A percentile compares a stretch with the other conserved stretches of the same genome.
phyloP scores from a whole-genome alignment of 2,113 vertebrate species.

The Nesogale talazaci region DNA sequence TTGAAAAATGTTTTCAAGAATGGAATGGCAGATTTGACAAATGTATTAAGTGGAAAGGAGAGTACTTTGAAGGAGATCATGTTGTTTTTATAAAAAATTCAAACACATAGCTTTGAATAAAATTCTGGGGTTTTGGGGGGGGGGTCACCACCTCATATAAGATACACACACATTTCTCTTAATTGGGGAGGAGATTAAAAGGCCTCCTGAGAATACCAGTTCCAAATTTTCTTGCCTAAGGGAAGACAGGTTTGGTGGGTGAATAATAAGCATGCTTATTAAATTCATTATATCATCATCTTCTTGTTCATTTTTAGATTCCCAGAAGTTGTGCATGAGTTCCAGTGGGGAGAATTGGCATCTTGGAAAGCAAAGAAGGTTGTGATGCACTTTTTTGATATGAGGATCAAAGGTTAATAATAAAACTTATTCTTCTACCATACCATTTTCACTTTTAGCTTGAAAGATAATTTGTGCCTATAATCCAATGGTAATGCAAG shows the following conservation, averaged over 20 bases:
- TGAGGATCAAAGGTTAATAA: slow-evolving; percentile 71
- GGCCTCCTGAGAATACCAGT: background rate
- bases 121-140: too few species aligned
- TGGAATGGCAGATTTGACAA: too few species aligned
- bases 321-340: slow-evolving; percentile 52
- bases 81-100: too few species aligned
- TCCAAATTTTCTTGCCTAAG: slow-evolving; percentile 20
- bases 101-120: too few species aligned
- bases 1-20: too few species aligned
- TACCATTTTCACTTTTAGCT: slow-evolving; percentile 15
- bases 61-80: too few species aligned
- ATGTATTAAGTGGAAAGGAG: too few species aligned
- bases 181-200: background rate
- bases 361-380: slow-evolving; percentile 27
- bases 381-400: slow-evolving; percentile 66
- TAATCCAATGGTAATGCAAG: background rate
- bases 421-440: slow-evolving; percentile 39
- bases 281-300: background rate
- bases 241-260: background rate
- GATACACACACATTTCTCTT: background rate
- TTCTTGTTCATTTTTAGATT: slow-evolving; percentile 67
- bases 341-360: slow-evolving; percentile 25
- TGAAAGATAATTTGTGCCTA: slow-evolving; percentile 26
- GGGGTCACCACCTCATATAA: too few species aligned
- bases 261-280: background rate